Percentiles rank a stretch among this genome's conserved stretches.
Conservation (phyloP, 2,888 invertebrate species). For the Octonoba sinensis region DNA sequence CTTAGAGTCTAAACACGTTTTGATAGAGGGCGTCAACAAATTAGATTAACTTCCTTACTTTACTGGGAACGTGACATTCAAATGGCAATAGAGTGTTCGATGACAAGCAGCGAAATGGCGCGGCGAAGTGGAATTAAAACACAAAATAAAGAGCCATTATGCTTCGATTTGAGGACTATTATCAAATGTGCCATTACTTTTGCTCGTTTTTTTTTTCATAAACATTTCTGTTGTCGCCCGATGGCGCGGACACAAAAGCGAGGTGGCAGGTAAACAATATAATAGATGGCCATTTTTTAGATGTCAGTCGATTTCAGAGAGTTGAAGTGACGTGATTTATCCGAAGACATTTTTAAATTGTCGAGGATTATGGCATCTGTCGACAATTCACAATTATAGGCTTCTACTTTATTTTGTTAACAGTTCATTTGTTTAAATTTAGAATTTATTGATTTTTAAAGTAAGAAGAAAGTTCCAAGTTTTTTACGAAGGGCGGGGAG, state of each 20-base stretch:
- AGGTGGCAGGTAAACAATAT: constrained; percentile 14
- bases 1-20: constrained; percentile 62
- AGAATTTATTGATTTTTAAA: no score
- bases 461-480: no score
- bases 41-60: constrained; percentile 43
- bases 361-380: no score
- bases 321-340: no score
- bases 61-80: not conserved
- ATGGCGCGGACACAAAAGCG: constrained; percentile 19
- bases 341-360: no score
- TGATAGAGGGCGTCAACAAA: constrained; percentile 64
- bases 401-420: no score
- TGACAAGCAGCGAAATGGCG: constrained; percentile 6
- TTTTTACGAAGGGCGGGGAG: no score
- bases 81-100: constrained; percentile 42
- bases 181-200: constrained; percentile 20
- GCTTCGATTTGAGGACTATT: constrained; percentile 26
- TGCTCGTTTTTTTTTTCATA: constrained; percentile 12
- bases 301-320: no score
- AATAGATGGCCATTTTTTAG: constrained; percentile 3
- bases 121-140: constrained; percentile 29
- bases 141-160: constrained; percentile 41
- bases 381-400: no score
- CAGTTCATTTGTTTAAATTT: no score
- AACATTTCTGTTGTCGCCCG: constrained; percentile 9